Evolutionary conservation across 2,888 invertebrate species (phyloP).

Genomic region (Chymomyza fuscimana): DNA sequence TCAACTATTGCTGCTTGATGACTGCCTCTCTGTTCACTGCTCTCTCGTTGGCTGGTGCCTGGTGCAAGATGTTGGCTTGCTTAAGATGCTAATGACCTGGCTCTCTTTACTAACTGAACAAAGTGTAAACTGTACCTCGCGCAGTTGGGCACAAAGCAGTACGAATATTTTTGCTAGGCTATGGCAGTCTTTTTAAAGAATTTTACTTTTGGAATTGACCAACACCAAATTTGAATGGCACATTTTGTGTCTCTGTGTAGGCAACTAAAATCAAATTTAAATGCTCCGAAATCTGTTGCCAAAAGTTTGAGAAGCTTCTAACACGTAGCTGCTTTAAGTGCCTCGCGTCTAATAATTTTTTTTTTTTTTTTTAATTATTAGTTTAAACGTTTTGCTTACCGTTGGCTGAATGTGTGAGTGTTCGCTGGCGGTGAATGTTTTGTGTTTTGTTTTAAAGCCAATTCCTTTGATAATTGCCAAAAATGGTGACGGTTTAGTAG

Average conservation of each 20-base stretch:
- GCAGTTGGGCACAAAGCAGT: not conserved
- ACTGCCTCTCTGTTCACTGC: slow-evolving; percentile 9
- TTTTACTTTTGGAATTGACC: slow-evolving; percentile 50
- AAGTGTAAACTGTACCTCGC: slow-evolving; percentile 62
- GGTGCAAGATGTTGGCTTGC: slow-evolving; percentile 19
- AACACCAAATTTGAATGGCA: slow-evolving; percentile 38
- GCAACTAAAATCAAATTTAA: slow-evolving; percentile 44
- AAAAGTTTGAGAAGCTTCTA: slow-evolving; percentile 22
- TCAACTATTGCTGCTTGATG: not conserved
- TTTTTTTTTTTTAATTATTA: not conserved
- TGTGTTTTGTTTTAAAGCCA: slow-evolving; percentile 34
- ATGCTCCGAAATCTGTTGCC: slow-evolving; percentile 40
- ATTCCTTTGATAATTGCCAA: slow-evolving; percentile 58
- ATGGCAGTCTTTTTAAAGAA: slow-evolving; percentile 37
- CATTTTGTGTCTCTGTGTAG: slow-evolving; percentile 6
- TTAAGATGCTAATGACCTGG: slow-evolving; percentile 38
- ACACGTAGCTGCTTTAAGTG: not conserved
- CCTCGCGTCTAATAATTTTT: no score
- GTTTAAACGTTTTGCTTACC: slow-evolving; percentile 46
- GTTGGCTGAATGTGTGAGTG: slow-evolving; percentile 42
- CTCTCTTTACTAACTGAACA: slow-evolving; percentile 15
- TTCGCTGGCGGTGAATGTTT: slow-evolving; percentile 27
- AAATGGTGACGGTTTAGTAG: slow-evolving; percentile 31
- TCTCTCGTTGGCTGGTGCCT: not conserved
- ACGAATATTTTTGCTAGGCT: slow-evolving; percentile 51